Evolutionary conservation across 2,113 vertebrate species (phyloP).

Genomic region (Pedionomus torquatus): DNA sequence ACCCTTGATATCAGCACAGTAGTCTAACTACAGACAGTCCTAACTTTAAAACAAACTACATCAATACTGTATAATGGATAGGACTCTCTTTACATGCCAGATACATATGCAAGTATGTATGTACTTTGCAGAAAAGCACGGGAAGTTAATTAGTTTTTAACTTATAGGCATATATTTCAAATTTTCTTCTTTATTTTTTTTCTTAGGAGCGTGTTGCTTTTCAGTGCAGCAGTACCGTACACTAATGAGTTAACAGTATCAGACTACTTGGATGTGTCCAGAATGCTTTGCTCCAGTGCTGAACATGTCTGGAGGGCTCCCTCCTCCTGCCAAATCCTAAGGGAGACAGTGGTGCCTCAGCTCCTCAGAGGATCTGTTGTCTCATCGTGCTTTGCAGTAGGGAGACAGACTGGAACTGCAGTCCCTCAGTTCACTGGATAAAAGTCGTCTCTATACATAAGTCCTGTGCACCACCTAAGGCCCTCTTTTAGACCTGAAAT

Average conservation of each 20-base stretch:
- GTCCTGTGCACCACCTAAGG: not conserved
- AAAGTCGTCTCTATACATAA: not conserved
- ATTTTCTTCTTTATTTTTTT: not conserved
- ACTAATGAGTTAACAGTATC: not conserved
- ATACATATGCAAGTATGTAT: slow-evolving; percentile 9
- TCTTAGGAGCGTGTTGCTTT: slow-evolving; percentile 5
- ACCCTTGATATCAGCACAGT: slow-evolving; percentile 30
- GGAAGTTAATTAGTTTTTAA: slow-evolving; percentile 19
- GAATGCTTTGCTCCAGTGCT: not conserved
- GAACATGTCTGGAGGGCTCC: accelerated
- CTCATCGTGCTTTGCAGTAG: not conserved
- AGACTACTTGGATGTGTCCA: not conserved
- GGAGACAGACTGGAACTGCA: not conserved
- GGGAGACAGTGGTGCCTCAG: not conserved
- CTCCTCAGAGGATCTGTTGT: not conserved
- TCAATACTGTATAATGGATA: slow-evolving; percentile 25
- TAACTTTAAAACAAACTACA: slow-evolving; percentile 48
- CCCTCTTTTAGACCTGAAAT: slow-evolving; percentile 21
- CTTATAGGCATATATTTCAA: not conserved
- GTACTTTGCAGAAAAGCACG: slow-evolving; percentile 34
- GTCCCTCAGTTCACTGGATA: not conserved
- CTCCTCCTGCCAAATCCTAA: not conserved
- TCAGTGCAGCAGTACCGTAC: not conserved
- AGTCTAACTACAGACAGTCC: slow-evolving; percentile 17
- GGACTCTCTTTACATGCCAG: not conserved